Base-by-base conservation (phyloP, 2,888 invertebrate genomes). In the Epirrita christyi region DNA sequence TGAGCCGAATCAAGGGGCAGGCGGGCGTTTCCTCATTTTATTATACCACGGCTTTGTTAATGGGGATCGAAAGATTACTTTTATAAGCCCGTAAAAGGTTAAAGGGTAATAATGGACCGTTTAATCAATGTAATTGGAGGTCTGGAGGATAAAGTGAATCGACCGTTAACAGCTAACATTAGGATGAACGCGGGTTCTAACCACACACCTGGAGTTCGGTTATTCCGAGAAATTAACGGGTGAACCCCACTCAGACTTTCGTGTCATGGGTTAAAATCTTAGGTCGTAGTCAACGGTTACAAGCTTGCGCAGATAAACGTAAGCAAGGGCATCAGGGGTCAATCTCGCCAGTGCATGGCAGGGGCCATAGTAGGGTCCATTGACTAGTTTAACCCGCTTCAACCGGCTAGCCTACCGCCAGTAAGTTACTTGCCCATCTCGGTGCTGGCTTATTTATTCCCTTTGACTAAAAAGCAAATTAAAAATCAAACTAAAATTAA, bases 21-120 rank as follows among this genome's bases (percentile, higher is more conserved):
- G 55, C 53, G 53, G 57, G 52, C 63, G 52, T 66, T 63, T 54
- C 34, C 48, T 28, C 46, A 56, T 66, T 70, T 69, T 69, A 66
- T 68, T 69, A 64, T 49, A 55, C 63, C 61, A 49, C 61, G 56
- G 55, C 58, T 59, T 64, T 61, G 64, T 67, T 67, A 68, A 70
- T 68, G 63, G 67, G 63, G 43, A 66, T 61, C 55, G 53, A 64
- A 66, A 70, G 63, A 71, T 72, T 68, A 68, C 66, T 70, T 72
- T 70, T 69, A 69, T 60, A 58, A 57, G 57, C 46, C 61, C 49
- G 59, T 70, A 64, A 72, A 61, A 64, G 63, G 64, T 63, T 63
- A 61, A 66, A 59, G 49, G 38, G 52, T 65, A 61, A 66, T 68
- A 62, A 67, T 64, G 53, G 59, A 38, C 14, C 59, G 55, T 63